These are phyloP conservation scores for Leptopilina syphax DNA, from an alignment of 2,888 invertebrate species.

Conservation along the genomic window DNA sequence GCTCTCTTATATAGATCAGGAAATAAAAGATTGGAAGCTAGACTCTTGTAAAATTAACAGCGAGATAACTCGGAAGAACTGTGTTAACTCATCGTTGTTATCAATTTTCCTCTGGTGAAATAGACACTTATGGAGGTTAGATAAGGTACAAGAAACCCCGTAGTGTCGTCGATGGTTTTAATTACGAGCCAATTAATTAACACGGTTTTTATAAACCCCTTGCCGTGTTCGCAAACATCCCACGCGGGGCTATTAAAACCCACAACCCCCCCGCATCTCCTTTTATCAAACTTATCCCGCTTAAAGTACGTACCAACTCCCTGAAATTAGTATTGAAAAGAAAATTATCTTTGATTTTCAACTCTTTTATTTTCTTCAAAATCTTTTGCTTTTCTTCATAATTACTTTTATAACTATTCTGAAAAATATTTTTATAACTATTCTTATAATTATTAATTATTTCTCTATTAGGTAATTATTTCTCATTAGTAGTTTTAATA, in stretches of 20 bases:
- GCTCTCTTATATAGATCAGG: no score
- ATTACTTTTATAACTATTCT: no score
- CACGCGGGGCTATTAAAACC: conserved; percentile 58
- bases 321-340: neutral
- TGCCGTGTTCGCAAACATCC: conserved; percentile 42
- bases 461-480: no score
- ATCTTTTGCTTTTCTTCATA: no score
- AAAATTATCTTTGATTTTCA: neutral
- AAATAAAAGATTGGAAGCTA: conserved; percentile 39
- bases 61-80: conserved; percentile 47
- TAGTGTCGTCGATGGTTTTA: conserved; percentile 67
- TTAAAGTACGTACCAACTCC: neutral
- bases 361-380: no score
- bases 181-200: conserved; percentile 73
- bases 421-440: no score
- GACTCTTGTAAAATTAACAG: conserved; percentile 46
- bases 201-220: conserved; percentile 53
- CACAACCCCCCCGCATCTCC: neutral
- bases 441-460: no score
- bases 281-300: conserved; percentile 9
- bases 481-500: no score
- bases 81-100: conserved; percentile 52
- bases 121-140: conserved; percentile 40
- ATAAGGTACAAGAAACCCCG: conserved; percentile 44
- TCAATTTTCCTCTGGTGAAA: conserved; percentile 47